Evolutionary conservation across 2,797 vertebrate genomes (phyloP).

Genomic region (Typhlichthys eigenmanni): DNA sequence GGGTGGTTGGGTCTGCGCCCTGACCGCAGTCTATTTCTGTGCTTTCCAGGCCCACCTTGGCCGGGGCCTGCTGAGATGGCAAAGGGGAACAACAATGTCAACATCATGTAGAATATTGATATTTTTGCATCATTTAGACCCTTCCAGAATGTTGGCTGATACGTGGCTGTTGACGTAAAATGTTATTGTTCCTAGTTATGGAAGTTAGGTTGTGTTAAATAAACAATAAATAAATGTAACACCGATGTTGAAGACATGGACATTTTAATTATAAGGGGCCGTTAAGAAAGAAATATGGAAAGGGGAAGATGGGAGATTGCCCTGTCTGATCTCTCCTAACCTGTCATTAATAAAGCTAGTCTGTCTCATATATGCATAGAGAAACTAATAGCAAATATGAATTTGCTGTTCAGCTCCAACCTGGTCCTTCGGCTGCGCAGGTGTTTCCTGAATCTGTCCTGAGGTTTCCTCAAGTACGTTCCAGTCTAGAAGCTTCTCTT

Average conservation of each 20-base stretch:
- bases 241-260: too few species aligned
- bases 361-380: not conserved
- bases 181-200: too few species aligned
- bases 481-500: slow-evolving; percentile 71
- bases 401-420: slow-evolving; percentile 26
- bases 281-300: too few species aligned
- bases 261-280: too few species aligned
- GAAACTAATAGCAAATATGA: not conserved
- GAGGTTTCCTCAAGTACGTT: slow-evolving; percentile 37
- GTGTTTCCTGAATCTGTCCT: not conserved
- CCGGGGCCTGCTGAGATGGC: slow-evolving; percentile 65
- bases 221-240: not conserved
- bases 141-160: not conserved
- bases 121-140: slow-evolving; percentile 21
- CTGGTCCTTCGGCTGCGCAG: slow-evolving; percentile 26
- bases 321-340: not conserved
- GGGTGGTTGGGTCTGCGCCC: slow-evolving; percentile 20
- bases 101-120: slow-evolving; percentile 30
- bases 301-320: slow-evolving; percentile 1
- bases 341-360: not conserved
- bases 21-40: slow-evolving; percentile 34
- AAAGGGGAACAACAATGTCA: slow-evolving; percentile 42
- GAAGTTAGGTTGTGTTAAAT: not conserved
- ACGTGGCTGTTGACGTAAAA: not conserved
- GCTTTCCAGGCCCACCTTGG: slow-evolving; percentile 30